Conservation (phyloP, 2,113 vertebrate genomes). For the Galeopterus variegatus region DNA sequence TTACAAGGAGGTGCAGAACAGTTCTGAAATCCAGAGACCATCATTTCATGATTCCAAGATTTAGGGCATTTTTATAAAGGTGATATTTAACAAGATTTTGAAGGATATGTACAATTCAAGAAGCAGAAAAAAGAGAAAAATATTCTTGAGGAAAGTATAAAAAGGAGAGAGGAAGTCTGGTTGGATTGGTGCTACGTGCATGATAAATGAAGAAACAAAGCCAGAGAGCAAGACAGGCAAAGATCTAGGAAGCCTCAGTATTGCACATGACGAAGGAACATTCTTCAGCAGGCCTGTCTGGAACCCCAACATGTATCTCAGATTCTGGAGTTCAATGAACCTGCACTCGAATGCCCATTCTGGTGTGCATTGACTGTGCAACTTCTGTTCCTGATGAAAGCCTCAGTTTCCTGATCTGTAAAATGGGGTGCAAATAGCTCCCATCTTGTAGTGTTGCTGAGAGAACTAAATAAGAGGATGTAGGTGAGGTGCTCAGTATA, state of each 20-base stretch:
- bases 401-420: background rate
- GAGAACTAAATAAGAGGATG: too few species aligned
- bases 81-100: background rate
- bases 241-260: background rate
- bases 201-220: accelerated
- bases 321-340: accelerated
- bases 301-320: accelerated
- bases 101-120: background rate
- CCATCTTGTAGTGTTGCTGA: too few species aligned
- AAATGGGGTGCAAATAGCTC: background rate
- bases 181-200: accelerated
- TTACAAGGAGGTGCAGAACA: accelerated
- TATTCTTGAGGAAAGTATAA: background rate
- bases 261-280: too few species aligned
- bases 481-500: background rate
- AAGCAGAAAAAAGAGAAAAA: background rate
- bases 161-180: background rate
- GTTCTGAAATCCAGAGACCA: accelerated
- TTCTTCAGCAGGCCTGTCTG: accelerated
- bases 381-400: accelerated
- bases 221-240: accelerated
- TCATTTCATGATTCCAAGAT: too few species aligned
- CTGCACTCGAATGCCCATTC: accelerated
- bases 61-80: background rate
- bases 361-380: too few species aligned